phyloP scores from a whole-genome alignment of 2,888 invertebrate species.

The Lamellibrachia columna region DNA sequence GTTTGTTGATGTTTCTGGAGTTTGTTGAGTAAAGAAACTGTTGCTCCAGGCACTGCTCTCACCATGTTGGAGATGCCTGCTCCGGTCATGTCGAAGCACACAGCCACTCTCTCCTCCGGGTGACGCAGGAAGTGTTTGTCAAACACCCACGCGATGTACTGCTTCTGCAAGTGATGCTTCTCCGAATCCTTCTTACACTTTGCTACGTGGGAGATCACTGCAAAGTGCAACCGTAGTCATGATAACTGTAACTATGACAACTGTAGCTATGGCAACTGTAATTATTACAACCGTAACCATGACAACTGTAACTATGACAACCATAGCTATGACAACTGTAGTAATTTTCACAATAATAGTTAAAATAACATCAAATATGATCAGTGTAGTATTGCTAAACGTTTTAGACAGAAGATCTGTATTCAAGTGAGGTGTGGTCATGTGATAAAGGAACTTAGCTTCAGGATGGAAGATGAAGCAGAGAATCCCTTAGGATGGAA shows the following conservation, averaged over 20 bases:
- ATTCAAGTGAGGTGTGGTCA: too few species aligned
- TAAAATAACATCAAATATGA: too few species aligned
- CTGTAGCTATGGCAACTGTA: too few species aligned
- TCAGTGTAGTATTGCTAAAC: too few species aligned
- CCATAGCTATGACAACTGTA: too few species aligned
- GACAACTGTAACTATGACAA: too few species aligned
- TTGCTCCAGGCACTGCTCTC: slow-evolving; percentile 37
- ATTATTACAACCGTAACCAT: too few species aligned
- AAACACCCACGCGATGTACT: slow-evolving; percentile 86
- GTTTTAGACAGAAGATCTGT: too few species aligned
- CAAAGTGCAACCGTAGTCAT: slow-evolving; percentile 31
- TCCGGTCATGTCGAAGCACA: slow-evolving; percentile 91
- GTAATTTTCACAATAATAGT: too few species aligned
- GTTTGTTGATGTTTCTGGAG: not conserved
- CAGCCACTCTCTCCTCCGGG: slow-evolving; percentile 77
- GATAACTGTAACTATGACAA: not conserved
- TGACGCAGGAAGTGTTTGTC: slow-evolving; percentile 71
- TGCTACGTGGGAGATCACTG: slow-evolving; percentile 82
- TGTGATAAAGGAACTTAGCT: too few species aligned
- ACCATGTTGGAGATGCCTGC: slow-evolving; percentile 84
- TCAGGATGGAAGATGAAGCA: too few species aligned
- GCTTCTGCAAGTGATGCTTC: slow-evolving; percentile 72
- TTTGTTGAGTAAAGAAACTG: not conserved
- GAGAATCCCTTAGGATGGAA: too few species aligned
- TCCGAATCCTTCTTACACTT: slow-evolving; percentile 81